These are phyloP conservation scores for Hydropsyche tenuis DNA, from an alignment of 1,140 invertebrate species.

Conservation along the genomic window DNA sequence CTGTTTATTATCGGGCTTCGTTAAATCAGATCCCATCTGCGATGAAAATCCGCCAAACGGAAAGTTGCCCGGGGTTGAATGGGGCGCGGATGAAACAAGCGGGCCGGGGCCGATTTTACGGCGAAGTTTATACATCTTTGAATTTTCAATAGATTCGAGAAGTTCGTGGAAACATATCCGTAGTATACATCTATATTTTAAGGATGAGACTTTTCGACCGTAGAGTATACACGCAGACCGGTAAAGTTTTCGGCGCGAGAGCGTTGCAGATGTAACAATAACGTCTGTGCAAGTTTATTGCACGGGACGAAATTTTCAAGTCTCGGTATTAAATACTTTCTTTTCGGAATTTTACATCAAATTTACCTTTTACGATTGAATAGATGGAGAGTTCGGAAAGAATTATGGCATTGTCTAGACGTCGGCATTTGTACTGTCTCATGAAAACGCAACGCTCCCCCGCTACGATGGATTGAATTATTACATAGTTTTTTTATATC, in stretches of 20 bases:
- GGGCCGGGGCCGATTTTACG: constrained; percentile 9
- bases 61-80: constrained; percentile 13
- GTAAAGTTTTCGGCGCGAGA: not conserved
- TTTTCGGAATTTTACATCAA: not conserved
- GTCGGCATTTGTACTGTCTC: not conserved
- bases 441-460: not conserved
- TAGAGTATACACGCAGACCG: no score
- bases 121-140: constrained; percentile 34
- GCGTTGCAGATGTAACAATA: constrained; percentile 36
- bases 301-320: not conserved
- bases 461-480: not conserved
- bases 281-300: constrained; percentile 37
- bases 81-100: constrained; percentile 31
- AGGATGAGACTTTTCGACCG: not conserved
- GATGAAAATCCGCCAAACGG: not conserved
- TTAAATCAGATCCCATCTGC: constrained; percentile 16
- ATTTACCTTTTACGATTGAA: no score
- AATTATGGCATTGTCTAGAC: not conserved
- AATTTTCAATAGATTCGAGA: constrained; percentile 33
- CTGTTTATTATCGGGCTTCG: constrained; percentile 5
- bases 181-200: not conserved
- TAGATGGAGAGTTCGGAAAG: no score
- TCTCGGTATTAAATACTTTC: constrained; percentile 31
- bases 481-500: not conserved
- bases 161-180: not conserved